Base-by-base conservation (phyloP, 2,113 vertebrate species). In the Cyanoramphus novaezelandiae region DNA sequence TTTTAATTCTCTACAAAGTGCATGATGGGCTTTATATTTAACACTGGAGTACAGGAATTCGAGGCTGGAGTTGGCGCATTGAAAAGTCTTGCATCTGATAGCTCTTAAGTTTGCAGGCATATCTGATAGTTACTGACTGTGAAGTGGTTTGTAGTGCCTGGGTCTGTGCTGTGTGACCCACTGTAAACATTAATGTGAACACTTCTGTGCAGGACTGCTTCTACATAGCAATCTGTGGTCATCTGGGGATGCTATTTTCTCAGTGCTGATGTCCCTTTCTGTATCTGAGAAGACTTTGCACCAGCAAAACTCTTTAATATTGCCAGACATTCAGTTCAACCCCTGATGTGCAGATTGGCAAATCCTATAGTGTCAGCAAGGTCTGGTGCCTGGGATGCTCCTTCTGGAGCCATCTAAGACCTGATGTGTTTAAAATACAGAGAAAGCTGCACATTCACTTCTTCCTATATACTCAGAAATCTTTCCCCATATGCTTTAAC, bases 401-500 rank as follows among this genome's bases (percentile, higher is more conserved):
- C 84, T 90, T 93, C 93, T 87, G 94, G 96, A 96, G 91, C 91
- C 91, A 94, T 97, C 91, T 95, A 81, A 96, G 95, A 94, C 95
- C 96, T 78, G 90, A 93, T 27, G 72, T 83, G 86, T 93, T 88
- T 86, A 50, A 91, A 97, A 94, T 74, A 60, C 46, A 82, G 84
- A 72, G 49, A 91, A 94, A 59, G 62, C 65, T 93, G 78, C 69
- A 59, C 76, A 94, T 94, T 67, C 15, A 37, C 33, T 84, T 93
- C 88, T 93, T 77, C 71, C 77, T 76, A 64, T 83, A 84, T 94
- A 53, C 77, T 97, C 93, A 18, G 93, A 49, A 63, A 93, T 96
- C 93, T 88, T 96, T 97, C 82, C 93, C 95, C 71, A 77, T 97
- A 95, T 96, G 97, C 91, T 98, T 94, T 80, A 98, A 97, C 95